Evolutionary conservation across 30 jellyfish, hydroid and myxozoan genomes (phyloP).

Genomic region (Chironex yamaguchii): DNA sequence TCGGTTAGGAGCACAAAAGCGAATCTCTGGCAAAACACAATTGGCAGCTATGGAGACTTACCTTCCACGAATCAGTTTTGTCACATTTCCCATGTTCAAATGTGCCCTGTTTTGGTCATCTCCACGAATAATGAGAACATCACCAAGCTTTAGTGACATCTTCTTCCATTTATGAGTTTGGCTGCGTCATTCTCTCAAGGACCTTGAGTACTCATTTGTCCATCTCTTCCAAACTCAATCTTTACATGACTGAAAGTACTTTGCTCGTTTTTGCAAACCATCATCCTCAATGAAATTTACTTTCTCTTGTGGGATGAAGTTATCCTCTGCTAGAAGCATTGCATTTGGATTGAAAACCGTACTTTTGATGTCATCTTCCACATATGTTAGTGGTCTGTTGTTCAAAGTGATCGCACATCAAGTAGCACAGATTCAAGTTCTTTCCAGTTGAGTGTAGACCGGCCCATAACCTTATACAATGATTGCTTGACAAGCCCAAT

Average conservation of each 20-base stretch:
- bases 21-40: no score
- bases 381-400: slow-evolving; percentile 59
- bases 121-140: no score
- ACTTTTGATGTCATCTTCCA: slow-evolving; percentile 53
- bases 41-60: no score
- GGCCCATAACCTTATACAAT: slow-evolving; percentile 47
- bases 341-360: slow-evolving; percentile 51
- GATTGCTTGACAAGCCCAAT: slow-evolving; percentile 57
- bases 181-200: background rate
- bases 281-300: slow-evolving; percentile 12
- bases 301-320: slow-evolving; percentile 12
- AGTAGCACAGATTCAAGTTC: slow-evolving; percentile 38
- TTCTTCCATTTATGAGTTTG: background rate
- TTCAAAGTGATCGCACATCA: slow-evolving; percentile 36
- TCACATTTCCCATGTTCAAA: no score
- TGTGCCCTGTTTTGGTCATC: no score
- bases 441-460: slow-evolving; percentile 7
- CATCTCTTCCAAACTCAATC: slow-evolving; percentile 46
- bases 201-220: slow-evolving; percentile 38
- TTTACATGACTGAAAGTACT: slow-evolving; percentile 33
- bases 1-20: no score
- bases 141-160: background rate
- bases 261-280: slow-evolving; percentile 47
- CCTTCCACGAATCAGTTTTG: no score
- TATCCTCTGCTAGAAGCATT: slow-evolving; percentile 34